phyloP scores from a whole-genome alignment of 2,888 invertebrate species.

The Napeogenes sylphis region DNA sequence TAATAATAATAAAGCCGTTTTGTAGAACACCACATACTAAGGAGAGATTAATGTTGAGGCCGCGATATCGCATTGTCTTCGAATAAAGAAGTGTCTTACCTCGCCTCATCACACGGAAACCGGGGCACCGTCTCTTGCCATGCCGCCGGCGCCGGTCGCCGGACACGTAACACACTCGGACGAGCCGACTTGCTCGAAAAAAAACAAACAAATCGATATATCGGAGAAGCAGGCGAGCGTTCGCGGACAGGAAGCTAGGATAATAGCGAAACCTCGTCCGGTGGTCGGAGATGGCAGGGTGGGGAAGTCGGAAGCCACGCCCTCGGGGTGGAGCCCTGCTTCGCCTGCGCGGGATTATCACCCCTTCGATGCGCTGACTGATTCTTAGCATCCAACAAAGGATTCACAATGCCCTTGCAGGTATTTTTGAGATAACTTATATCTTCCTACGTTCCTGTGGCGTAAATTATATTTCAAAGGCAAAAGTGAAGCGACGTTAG shows the following conservation, averaged over 20 bases:
- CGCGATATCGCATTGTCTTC: constrained; percentile 21
- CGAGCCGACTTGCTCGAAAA: constrained; percentile 61
- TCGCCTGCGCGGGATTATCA: constrained; percentile 46
- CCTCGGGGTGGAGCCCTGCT: constrained; percentile 41
- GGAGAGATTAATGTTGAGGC: neutral
- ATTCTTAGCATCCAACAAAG: constrained; percentile 27
- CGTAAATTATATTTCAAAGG: neutral
- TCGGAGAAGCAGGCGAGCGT: constrained; percentile 68
- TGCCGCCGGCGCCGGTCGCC: constrained; percentile 36
- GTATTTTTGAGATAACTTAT: constrained; percentile 29
- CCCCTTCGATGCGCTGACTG: constrained; percentile 33
- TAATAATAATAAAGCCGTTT: too few relatives aligned
- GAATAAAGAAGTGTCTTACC: constrained; percentile 29
- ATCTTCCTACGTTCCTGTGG: constrained; percentile 19
- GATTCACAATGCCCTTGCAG: constrained; percentile 27
- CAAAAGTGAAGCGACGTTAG: neutral
- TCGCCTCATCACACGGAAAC: constrained; percentile 35
- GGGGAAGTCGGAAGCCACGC: constrained; percentile 44
- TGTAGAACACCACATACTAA: too few relatives aligned
- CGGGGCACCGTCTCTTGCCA: constrained; percentile 38
- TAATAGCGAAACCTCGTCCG: constrained; percentile 68
- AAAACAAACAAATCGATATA: constrained; percentile 75
- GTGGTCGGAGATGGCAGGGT: constrained; percentile 42
- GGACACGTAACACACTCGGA: constrained; percentile 52
- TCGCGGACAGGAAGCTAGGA: constrained; percentile 74